Percentiles rank a stretch among this genome's conserved stretches.
Conservation (phyloP, 2,113 vertebrate genomes). For the Centrocercus urophasianus region DNA sequence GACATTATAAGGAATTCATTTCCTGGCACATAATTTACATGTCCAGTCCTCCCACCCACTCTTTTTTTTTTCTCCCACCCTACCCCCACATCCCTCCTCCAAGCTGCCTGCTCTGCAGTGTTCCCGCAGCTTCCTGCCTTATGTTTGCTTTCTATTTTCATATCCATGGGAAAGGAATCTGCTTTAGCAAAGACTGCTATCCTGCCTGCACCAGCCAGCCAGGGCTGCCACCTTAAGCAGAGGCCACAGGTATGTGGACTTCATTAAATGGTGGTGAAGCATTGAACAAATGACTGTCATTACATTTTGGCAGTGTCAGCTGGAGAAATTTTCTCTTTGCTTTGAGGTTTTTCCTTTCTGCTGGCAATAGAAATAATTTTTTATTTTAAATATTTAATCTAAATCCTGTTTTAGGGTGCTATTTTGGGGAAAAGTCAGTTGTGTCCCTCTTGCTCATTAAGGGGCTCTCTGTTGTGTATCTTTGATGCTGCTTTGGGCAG, state of each 20-base stretch:
- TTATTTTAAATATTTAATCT: slow-evolving; percentile 69
- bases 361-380: slow-evolving; percentile 34
- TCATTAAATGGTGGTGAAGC: slow-evolving; percentile 34
- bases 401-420: slow-evolving; percentile 35
- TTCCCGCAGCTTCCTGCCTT: slow-evolving; percentile 72
- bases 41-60: slow-evolving; percentile 67
- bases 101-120: slow-evolving; percentile 40
- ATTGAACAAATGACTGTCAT: slow-evolving; percentile 17
- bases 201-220: background rate
- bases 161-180: slow-evolving; percentile 81
- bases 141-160: slow-evolving; percentile 81
- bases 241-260: slow-evolving; percentile 20
- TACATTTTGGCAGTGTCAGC: slow-evolving; percentile 27
- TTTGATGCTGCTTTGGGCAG: slow-evolving; percentile 67
- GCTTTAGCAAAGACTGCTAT: background rate
- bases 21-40: slow-evolving; percentile 81
- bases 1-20: slow-evolving; percentile 77
- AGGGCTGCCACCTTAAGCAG: background rate
- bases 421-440: slow-evolving; percentile 35
- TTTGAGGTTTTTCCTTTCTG: background rate
- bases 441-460: slow-evolving; percentile 58
- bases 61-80: slow-evolving; percentile 57
- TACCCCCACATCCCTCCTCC: slow-evolving; percentile 23
- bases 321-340: slow-evolving; percentile 3
- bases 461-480: slow-evolving; percentile 53